Evolutionary conservation across 2,797 vertebrate species (phyloP), one percentile per base, ranked within the genome.

Genomic region (Bufotes viridis): DNA sequence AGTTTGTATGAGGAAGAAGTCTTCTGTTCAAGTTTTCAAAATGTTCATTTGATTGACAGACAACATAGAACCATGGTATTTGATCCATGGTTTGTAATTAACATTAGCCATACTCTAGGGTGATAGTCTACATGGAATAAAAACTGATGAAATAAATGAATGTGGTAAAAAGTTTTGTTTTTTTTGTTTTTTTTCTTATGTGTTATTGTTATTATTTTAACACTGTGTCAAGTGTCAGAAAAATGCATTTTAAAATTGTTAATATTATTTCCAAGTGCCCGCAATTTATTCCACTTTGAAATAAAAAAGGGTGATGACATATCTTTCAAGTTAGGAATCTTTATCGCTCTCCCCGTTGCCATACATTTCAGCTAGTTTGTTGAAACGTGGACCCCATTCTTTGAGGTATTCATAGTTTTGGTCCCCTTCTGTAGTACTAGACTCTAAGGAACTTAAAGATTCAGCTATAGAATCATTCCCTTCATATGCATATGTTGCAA

Each of bases 401-500:
- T 96, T 96, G 91, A 99, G 97, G 95, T 98, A 99, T 93, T 99
- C 98, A 79, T 98, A 99, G 89, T 97, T 98, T 89, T 99, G 98
- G 95, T 99, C 98, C 15, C 97, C 97, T 84, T 99, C 98, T 0
- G 97, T 98, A 42, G 96, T 97, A 0, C 94, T 95, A 0, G 98
- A 99, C 89, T 98, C 98, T 90, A 99, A 92, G 0, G 98, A 99
- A 87, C 98, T 99, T 92, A 99, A 95, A 7, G 98, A 99, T 79
- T 97, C 98, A 0, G 98, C 98, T 85, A 98, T 92, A 0, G 98
- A 99, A 85, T 97, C 98, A 0, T 94, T 97, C 61, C 98, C 98
- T 92, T 99, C 98, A 0, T 99, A 99, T 42, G 98, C 98, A 0
- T 99, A 99, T 18, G 98, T 99, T n/a, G 98, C 98, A 20, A 99